Percentiles rank a stretch among this genome's conserved stretches.
These are phyloP conservation scores for Macquaria australasica DNA, from an alignment of 2,113 vertebrate genomes.

Conservation along the genomic window DNA sequence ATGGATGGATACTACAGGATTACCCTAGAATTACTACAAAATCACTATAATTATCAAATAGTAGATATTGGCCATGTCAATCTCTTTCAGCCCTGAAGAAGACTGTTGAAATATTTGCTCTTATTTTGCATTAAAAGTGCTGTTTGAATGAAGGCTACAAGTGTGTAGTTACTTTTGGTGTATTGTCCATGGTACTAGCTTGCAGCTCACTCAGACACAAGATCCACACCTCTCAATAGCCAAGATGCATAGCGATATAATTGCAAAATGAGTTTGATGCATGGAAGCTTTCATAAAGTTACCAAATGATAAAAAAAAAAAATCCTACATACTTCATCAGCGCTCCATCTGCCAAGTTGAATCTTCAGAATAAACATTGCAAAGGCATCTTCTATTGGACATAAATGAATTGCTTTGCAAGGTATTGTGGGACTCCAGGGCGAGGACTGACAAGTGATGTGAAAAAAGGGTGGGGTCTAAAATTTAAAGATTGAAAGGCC, in stretches of 20 bases:
- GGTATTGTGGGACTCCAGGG: no score
- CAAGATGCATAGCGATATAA: background rate
- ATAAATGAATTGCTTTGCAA: no score
- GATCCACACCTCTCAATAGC: background rate
- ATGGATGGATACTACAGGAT: background rate
- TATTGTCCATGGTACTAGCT: background rate
- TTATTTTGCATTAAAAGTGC: background rate
- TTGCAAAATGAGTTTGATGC: background rate
- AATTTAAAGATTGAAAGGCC: no score
- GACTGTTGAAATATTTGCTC: background rate
- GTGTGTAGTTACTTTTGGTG: background rate
- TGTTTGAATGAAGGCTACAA: background rate
- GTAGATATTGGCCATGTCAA: background rate
- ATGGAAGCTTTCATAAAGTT: background rate
- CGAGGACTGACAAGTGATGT: no score
- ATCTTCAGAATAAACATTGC: background rate
- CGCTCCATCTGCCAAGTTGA: background rate
- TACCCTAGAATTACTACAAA: background rate
- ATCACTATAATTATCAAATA: background rate
- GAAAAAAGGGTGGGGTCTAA: no score
- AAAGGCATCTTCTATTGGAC: no score
- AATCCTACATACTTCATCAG: background rate
- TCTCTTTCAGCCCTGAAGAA: background rate
- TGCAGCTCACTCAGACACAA: background rate
- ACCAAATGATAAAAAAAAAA: background rate